Conservation (phyloP, 1,140 invertebrate genomes). For the Listronotus bonariensis region DNA sequence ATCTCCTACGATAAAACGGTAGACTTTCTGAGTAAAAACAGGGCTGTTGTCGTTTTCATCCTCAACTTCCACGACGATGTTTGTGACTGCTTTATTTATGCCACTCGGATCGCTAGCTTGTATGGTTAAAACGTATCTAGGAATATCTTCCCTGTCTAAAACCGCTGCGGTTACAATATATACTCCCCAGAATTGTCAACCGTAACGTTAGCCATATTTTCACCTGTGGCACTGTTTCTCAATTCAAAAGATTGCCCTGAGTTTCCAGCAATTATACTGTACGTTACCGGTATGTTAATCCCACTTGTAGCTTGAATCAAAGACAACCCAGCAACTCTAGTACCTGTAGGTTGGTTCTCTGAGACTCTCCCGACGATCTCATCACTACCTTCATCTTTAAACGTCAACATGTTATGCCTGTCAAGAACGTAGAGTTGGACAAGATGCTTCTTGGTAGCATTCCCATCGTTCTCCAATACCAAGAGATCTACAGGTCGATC, state of each 20-base stretch:
- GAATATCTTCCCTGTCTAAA: slow-evolving; percentile 73
- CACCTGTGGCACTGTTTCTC: slow-evolving; percentile 62
- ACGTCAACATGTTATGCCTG: slow-evolving; percentile 76
- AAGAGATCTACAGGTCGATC: slow-evolving; percentile 79
- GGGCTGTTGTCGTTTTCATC: slow-evolving; percentile 93
- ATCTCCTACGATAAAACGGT: slow-evolving; percentile 73
- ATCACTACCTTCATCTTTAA: slow-evolving; percentile 67
- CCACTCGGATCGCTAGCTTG: slow-evolving; percentile 76
- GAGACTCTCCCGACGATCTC: slow-evolving; percentile 63
- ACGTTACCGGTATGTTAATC: slow-evolving; percentile 68
- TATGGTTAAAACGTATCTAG: slow-evolving; percentile 72
- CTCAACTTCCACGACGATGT: slow-evolving; percentile 72
- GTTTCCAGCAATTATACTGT: slow-evolving; percentile 76
- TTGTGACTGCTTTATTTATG: slow-evolving; percentile 73
- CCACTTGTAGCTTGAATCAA: slow-evolving; percentile 65
- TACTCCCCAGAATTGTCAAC: slow-evolving; percentile 66
- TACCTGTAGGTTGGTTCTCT: slow-evolving; percentile 75
- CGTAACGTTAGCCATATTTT: slow-evolving; percentile 62
- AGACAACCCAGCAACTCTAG: slow-evolving; percentile 69
- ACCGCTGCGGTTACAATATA: slow-evolving; percentile 72
- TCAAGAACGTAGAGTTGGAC: slow-evolving; percentile 82
- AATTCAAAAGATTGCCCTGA: slow-evolving; percentile 72
- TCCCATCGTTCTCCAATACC: slow-evolving; percentile 78
- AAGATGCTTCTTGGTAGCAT: slow-evolving; percentile 77
- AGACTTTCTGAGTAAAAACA: slow-evolving; percentile 75